Percentiles rank a stretch among this genome's conserved stretches.
Evolutionary conservation across 2,888 invertebrate genomes (phyloP).

Genomic region (Eupithecia exiguata): DNA sequence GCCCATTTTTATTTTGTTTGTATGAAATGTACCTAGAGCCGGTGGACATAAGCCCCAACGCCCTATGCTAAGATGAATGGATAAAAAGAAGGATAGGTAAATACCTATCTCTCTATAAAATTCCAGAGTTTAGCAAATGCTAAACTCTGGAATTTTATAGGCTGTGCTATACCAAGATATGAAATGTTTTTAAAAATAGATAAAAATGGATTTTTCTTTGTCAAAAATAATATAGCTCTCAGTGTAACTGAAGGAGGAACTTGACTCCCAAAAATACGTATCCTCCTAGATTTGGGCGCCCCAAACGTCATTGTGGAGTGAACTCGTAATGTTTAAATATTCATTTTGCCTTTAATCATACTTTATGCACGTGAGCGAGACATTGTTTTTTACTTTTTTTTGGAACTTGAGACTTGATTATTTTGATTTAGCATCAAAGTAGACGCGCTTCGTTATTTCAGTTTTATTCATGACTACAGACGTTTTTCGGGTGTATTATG

Average conservation of each 20-base stretch:
- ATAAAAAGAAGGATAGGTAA: too few relatives aligned
- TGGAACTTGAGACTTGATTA: conserved; percentile 40
- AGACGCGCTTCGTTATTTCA: conserved; percentile 18
- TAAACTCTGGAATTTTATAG: too few relatives aligned
- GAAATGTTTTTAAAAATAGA: too few relatives aligned
- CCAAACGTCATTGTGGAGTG: conserved; percentile 78
- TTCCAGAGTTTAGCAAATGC: too few relatives aligned
- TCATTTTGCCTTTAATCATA: conserved; percentile 82
- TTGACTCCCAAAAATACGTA: conserved; percentile 78
- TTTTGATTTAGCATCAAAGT: conserved; percentile 29
- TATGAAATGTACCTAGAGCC: too few relatives aligned
- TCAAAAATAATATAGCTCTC: too few relatives aligned
- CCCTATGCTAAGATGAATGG: too few relatives aligned
- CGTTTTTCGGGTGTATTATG: not conserved
- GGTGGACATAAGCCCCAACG: too few relatives aligned
- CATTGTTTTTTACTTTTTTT: conserved; percentile 64
- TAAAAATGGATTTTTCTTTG: too few relatives aligned
- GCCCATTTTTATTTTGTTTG: too few relatives aligned
- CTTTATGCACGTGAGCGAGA: conserved; percentile 75
- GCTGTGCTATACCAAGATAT: too few relatives aligned
- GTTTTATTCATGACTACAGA: conserved; percentile 21
- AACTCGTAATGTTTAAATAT: conserved; percentile 80
- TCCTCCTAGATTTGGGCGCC: conserved; percentile 75
- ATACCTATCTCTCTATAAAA: too few relatives aligned
- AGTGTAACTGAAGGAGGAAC: conserved; percentile 58